Evolutionary conservation across 2,888 invertebrate species (phyloP), one percentile per base, ranked within the genome.

Genomic region (Cephus nigrinus): DNA sequence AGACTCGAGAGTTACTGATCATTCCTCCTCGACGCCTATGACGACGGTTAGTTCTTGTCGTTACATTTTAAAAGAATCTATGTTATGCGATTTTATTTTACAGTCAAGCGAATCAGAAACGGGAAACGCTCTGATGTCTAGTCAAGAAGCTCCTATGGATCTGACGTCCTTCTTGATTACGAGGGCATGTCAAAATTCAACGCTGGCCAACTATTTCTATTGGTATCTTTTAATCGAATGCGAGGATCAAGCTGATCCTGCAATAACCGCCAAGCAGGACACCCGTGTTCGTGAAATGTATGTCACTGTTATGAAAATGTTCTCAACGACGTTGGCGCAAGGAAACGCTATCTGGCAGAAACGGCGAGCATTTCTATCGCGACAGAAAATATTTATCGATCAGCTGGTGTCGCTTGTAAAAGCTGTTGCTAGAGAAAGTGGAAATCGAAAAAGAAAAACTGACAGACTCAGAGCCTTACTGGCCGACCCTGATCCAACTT

Each of bases 141-240:
- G 85, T 71, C 88, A 88, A 78, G 89, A 90, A 40, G 82, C 85
- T 68, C 88, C 88, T n/a, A 90, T 89, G 86, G 97, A 98, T 92
- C 93, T 99, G 75, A 96, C 98, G 0, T 95, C 97, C 75, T 99
- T 99, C 93, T 94, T 99, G 23, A 98, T 99, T 83, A 94, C 94
- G 75, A 94, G 98, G 77, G 98, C 99, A 0, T 96, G 97, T 91
- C 94, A 95, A 87, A 98, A 99, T 93, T 94, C 96, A 75, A 96
- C 95, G 30, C 93, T 99, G 73, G 98, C 98, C 74, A 99, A 99
- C 93, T 99, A 99, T 92, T 95, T 99, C 85, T 99, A 97, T 92
- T 99, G 99, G 99, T 98, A 98, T 93, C 93, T 98, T 83, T 94
- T 96, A 79, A 97, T 98, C 81, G 99, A 99, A 92, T 97, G 98